A percentile compares a stretch with the other conserved stretches of the same genome.
These are phyloP conservation scores for Pogonus chalceus DNA, from an alignment of 1,140 invertebrate genomes.

Conservation along the genomic window DNA sequence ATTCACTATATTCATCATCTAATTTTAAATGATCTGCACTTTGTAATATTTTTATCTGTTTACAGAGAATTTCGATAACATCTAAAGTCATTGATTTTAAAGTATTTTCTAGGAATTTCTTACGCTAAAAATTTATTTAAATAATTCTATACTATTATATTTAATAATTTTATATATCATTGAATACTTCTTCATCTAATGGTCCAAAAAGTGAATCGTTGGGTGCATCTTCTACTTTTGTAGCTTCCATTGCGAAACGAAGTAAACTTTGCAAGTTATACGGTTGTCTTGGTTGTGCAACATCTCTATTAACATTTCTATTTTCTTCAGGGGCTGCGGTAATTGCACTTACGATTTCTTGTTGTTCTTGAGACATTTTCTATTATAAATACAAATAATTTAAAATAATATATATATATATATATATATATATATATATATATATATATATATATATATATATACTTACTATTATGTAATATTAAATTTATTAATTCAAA, in stretches of 20 bases:
- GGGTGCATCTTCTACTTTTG: constrained; percentile 44
- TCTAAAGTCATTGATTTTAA: constrained; percentile 54
- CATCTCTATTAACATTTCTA: neutral
- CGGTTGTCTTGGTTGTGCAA: constrained; percentile 28
- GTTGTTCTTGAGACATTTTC: neutral
- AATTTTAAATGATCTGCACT: constrained; percentile 37
- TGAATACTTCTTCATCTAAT: constrained; percentile 49
- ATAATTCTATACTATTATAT: constrained; percentile 9
- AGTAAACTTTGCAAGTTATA: constrained; percentile 44
- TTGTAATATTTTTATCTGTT: constrained; percentile 46
- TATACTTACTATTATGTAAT: neutral
- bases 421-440: neutral
- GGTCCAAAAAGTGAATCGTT: constrained; percentile 36
- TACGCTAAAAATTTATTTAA: constrained; percentile 50
- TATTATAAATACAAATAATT: neutral
- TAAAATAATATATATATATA: neutral
- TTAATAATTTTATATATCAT: neutral
- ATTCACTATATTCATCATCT: constrained; percentile 43
- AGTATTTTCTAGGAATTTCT: constrained; percentile 56
- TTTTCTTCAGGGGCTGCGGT: neutral
- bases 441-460: neutral
- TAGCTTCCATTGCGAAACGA: constrained; percentile 53
- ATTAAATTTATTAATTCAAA: neutral
- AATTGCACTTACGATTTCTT: neutral
- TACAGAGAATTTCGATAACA: constrained; percentile 50